phyloP scores from a whole-genome alignment of 2,888 invertebrate species.

The Tyria jacobaeae region DNA sequence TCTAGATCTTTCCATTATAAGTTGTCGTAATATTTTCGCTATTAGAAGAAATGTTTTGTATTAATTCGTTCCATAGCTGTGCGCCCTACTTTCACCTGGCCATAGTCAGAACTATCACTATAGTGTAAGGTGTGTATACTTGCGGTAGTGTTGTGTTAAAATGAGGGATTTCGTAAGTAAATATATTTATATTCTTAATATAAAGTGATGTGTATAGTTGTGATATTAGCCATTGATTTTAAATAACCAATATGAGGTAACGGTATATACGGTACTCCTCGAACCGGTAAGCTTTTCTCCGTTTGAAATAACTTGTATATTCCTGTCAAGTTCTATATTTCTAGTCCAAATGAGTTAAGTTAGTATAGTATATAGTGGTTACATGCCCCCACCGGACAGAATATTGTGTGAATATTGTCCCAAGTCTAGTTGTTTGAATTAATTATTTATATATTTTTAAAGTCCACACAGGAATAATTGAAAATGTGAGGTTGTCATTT shows the following conservation, averaged over 20 bases:
- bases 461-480: too few relatives aligned
- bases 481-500: too few relatives aligned
- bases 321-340: too few relatives aligned
- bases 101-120: slow-evolving; percentile 57
- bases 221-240: neutral
- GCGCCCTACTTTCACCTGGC: slow-evolving; percentile 70
- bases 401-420: too few relatives aligned
- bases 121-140: slow-evolving; percentile 21
- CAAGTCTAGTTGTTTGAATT: too few relatives aligned
- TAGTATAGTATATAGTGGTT: too few relatives aligned
- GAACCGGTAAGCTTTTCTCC: neutral
- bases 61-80: slow-evolving; percentile 50
- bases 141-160: slow-evolving; percentile 38
- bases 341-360: too few relatives aligned
- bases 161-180: slow-evolving; percentile 66
- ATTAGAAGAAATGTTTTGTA: slow-evolving; percentile 34
- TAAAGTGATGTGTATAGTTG: neutral
- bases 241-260: neutral
- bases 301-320: too few relatives aligned
- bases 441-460: too few relatives aligned
- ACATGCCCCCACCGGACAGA: too few relatives aligned
- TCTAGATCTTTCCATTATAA: slow-evolving; percentile 25
- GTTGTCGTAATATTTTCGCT: slow-evolving; percentile 33
- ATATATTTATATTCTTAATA: neutral
- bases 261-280: too few relatives aligned